Evolutionary conservation across 2,888 invertebrate species (phyloP), one percentile per base, ranked within the genome.

Genomic region (Mesodorylaimus sp.): DNA sequence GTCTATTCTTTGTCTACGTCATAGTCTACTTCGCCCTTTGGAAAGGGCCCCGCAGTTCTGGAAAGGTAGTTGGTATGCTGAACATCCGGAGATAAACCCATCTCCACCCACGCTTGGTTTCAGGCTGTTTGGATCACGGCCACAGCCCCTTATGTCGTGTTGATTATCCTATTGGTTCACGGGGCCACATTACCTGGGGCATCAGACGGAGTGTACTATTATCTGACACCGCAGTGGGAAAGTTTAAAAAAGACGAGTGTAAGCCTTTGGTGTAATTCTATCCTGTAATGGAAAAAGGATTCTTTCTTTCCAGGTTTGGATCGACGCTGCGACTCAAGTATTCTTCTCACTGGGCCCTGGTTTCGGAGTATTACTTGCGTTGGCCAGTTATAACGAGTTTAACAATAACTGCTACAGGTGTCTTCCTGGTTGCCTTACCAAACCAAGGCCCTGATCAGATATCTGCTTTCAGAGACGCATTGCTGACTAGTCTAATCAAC

Each of bases 391-490:
- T 70, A 97, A 97, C 68, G 87, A 91, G 70, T 93, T 91, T 62
- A 85, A 95, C 71, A 97, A 97, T 70, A 95, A 97, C 67, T 89
- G 93, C 54, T 91, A 91, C 72, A 81, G 86, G 91, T 91, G 73
- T 75, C 50, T 54, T n/a, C 19, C 7, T 26, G 13, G 10, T 13
- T 32, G 23, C 66, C 66, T 29, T n/a, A n/a, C n/a, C n/a, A n/a
- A n/a, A n/a, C n/a, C n/a, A n/a, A n/a, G n/a, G n/a, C n/a, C n/a
- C n/a, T n/a, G n/a, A n/a, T n/a, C n/a, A n/a, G n/a, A n/a, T n/a
- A n/a, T n/a, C n/a, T n/a, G n/a, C n/a, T n/a, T n/a, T 3, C 59
- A 74, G 93, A 65, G 95, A 95, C 68, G 93, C 93, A 0, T 68
- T 95, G 47, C 71, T 91, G 45, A 93, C 93, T 10, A 89, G 89